Percentiles rank a stretch among this genome's conserved stretches.
Conservation (phyloP, 2,113 vertebrate genomes). For the Callorhinus ursinus region DNA sequence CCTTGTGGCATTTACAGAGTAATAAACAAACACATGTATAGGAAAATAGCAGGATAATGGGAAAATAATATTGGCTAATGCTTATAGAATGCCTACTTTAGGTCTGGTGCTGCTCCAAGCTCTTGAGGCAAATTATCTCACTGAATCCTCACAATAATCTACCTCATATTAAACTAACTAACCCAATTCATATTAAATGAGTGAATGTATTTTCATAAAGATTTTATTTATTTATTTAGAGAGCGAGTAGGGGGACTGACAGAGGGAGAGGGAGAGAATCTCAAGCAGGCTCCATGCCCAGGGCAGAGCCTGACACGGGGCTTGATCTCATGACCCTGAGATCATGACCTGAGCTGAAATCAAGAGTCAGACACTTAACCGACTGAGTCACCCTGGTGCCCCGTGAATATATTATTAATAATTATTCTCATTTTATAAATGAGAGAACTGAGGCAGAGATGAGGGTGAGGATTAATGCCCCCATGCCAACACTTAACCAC, state of each 20-base stretch:
- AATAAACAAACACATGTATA: background rate
- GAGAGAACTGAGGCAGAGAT: background rate
- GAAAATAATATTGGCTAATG: background rate
- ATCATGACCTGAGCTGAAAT: background rate
- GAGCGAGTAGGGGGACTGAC: background rate
- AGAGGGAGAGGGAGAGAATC: background rate
- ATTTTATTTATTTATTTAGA: background rate
- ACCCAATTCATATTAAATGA: background rate
- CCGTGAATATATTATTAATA: background rate
- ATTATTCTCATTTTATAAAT: background rate
- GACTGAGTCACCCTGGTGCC: background rate
- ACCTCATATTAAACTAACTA: background rate
- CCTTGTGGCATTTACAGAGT: background rate
- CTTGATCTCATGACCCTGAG: background rate
- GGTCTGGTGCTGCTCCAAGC: background rate
- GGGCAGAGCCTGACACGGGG: background rate
- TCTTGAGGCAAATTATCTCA: background rate
- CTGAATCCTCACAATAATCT: background rate
- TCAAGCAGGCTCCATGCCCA: background rate
- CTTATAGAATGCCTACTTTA: background rate
- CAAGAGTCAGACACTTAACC: background rate
- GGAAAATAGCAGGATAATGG: background rate
- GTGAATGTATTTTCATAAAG: background rate
- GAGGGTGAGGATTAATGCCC: background rate
- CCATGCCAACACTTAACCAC: fast-evolving